phyloP scores from a whole-genome alignment of 2,113 vertebrate genomes.

The Zosterops lateralis region DNA sequence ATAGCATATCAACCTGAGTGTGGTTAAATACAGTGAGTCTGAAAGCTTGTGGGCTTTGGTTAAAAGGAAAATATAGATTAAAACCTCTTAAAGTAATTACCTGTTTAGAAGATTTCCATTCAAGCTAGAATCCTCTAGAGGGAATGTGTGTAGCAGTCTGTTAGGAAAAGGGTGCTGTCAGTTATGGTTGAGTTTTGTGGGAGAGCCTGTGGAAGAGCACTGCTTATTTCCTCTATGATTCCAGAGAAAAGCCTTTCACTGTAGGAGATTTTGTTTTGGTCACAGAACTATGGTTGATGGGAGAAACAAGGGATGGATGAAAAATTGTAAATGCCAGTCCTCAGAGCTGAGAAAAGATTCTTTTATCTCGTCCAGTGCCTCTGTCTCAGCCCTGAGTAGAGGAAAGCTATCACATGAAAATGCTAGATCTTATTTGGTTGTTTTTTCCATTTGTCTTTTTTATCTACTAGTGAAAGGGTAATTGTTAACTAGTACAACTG shows the following conservation, averaged over 20 bases:
- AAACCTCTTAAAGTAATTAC: conserved; percentile 56
- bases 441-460: conserved; percentile 30
- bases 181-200: background rate
- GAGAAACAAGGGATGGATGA: background rate
- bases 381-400: background rate
- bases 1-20: conserved; percentile 35
- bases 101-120: conserved; percentile 50
- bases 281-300: background rate
- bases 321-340: conserved; percentile 1
- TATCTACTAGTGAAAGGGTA: conserved; percentile 28
- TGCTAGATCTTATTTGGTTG: conserved; percentile 18
- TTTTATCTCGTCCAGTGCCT: background rate
- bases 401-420: conserved; percentile 26
- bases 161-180: conserved; percentile 12
- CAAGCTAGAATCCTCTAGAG: conserved; percentile 30
- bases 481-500: conserved; percentile 38
- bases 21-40: conserved; percentile 30
- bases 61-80: conserved; percentile 52
- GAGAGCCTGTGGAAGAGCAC: background rate
- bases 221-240: background rate
- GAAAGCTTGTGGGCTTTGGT: conserved; percentile 46
- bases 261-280: background rate
- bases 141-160: background rate
- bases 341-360: background rate
- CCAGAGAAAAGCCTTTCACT: background rate